Base-by-base conservation (phyloP, 2,113 vertebrate species). In the Hippocampus comes region DNA sequence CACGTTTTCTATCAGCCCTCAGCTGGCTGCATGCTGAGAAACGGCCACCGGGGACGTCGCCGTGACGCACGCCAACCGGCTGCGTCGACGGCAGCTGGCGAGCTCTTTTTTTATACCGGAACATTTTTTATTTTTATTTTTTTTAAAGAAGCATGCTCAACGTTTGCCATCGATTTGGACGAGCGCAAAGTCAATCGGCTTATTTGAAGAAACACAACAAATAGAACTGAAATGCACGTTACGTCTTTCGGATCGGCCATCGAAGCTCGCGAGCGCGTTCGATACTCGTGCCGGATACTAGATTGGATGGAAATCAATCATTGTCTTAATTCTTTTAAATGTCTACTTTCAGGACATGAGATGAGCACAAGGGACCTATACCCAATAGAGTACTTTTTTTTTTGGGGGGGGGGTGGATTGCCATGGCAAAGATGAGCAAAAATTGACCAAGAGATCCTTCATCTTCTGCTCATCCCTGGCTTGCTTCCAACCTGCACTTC, bases 41-140 rank as follows among this genome's bases (percentile, higher is more conserved):
- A 15, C 74, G 68, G 67, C 75, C 73, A 63, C 67, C 43, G 48
- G 68, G 78, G 68, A 74, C 57, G 57, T 3, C 15, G n/a, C 5
- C 2, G 56, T 82, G 88, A 83, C 59, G 82, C 72, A 76, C 51
- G 60, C 15, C 56, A 2, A 69, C 76, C 86, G 87, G 86, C 84
- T 87, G 86, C 71, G 81, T 80, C 74, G 81, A 46, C 61, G 81
- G 53, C 73, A 71, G 77, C 56, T 57, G 74, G 56, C 53, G 72
- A 76, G 41, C 23, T 63, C 48, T 14, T 61, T 43, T 12, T 56
- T 64, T n/a, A 76, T 63, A 69, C 21, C 21, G 66, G 66, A 57
- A 64, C n/a, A 7, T 43, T 64, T 64, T 38, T 38, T 38, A 6
- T 5, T 38, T 38, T 5, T 38, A 38, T 34, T 34, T 34, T 34